Evolutionary conservation across 2,113 vertebrate genomes (phyloP), one percentile per base, ranked within the genome.

Genomic region (Rhizomys pruinosus): DNA sequence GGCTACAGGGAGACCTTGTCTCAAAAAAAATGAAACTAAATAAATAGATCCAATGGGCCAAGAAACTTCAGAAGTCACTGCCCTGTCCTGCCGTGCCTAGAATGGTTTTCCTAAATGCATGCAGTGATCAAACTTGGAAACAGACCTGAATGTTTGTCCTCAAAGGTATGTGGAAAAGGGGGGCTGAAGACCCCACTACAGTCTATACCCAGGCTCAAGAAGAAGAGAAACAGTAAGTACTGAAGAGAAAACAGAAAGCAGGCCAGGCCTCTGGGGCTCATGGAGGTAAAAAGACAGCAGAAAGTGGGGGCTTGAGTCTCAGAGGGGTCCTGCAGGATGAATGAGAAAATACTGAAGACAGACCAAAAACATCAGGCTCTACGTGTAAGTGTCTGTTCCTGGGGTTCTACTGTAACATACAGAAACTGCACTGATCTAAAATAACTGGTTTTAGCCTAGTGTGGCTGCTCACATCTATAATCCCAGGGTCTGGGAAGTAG

Each of bases 361-460:
- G 47, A 74, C 39, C 77, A 27, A 63, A 52, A 55, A 59, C 59
- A 89, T 73, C 34, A 87, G 91, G 63, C 1, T 91, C 64, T 69
- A 42, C n/a, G 39, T 27, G 37, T 81, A 72, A 66, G 34, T 29
- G 55, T 5, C 23, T 68, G 55, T n/a, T 91, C 74, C 94, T 55
- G 64, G 84, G 37, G 69, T 23, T 23, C 15, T 59, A 86, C 0
- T n/a, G 37, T 16, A 61, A 52, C 39, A 74, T 20, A 15, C 77
- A 63, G 68, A 92, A 92, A 66, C 13, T 52, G 69, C 59, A 52
- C 69, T 69, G 47, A 63, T 82, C 68, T 77, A 61, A 79, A 93
- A 80, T n/a, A 71, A 80, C 88, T 84, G 25, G 57, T 20, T 59
- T 61, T 27, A 19, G 72, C n/a, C n/a, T 61, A n/a, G 37, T 61